Base-by-base conservation (phyloP, 2,888 invertebrate species). In the Mesorhabditis spiculigera region DNA sequence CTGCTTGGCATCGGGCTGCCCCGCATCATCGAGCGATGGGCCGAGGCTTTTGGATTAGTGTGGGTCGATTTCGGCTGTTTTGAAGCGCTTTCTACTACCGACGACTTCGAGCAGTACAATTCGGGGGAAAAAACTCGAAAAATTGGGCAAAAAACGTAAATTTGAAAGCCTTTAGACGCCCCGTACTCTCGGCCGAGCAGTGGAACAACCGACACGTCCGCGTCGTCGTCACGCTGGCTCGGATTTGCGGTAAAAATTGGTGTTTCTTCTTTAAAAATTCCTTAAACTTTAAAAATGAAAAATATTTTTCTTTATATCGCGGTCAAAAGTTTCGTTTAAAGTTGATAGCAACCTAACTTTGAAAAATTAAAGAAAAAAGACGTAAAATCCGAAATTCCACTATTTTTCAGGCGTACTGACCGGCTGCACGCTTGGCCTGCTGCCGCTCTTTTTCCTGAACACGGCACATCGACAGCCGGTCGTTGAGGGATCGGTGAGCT, bases 101-200 rank as follows among this genome's bases (percentile, higher is more conserved):
- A 28, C 28, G 28, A 1, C 3, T 28, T 28, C 28, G 3, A 28
- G 28, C 28, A 28, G 28, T 28, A 28, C 28, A 28, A 28, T 28
- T 28, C 28, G 28, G 3, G 28, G 28, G 28, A 3, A 28, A 3
- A 28, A 28, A 28, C 28, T 28, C 28, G 58, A 50, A 50, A 13
- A n/a, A 13, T 50, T 10, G 8, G 58, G n/a, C n/a, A n/a, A 50
- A 50, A 50, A 50, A 10, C 3, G 58, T 50, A n/a, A 13, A 10
- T 50, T 13, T n/a, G n/a, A n/a, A n/a, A n/a, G n/a, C n/a, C n/a
- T 50, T 68, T 28, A 64, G 64, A 41, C 50, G 71, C 10, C 71
- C 71, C 43, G 63, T 71, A 8, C 63, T 71, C 16, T 68, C 71
- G 6, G 63, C 71, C 6, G 71, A 71, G 43, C 71, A 71, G 63